Evolutionary conservation across 53 echinoderm and acorn worm genomes (phyloP).

Genomic region (Echinometra lucunter): DNA sequence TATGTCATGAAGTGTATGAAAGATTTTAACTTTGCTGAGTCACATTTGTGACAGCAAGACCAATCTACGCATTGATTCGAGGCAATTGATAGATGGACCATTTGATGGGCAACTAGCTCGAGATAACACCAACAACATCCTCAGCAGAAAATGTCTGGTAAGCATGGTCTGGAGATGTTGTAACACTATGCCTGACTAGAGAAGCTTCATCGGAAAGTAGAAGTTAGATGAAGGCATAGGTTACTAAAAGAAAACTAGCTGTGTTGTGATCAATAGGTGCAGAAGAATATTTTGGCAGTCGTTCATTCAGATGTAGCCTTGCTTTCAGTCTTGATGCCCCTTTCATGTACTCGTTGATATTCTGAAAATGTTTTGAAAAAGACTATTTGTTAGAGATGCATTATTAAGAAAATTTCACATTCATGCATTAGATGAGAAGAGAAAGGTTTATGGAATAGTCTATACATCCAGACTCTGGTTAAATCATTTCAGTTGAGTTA

Average conservation of each 20-base stretch:
- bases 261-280: background rate
- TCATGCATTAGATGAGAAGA: background rate
- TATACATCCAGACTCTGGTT: background rate
- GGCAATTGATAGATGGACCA: background rate
- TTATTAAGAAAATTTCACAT: background rate
- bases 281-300: background rate
- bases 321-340: background rate
- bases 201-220: background rate
- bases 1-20: background rate
- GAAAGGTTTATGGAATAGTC: background rate
- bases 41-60: background rate
- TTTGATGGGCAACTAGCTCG: background rate
- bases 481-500: background rate
- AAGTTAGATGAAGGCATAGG: background rate
- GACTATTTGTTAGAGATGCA: background rate
- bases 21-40: background rate
- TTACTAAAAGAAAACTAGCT: background rate
- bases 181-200: background rate
- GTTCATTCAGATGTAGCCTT: background rate
- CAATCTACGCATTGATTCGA: background rate
- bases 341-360: background rate
- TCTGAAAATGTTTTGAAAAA: background rate
- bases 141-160: background rate
- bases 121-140: background rate
- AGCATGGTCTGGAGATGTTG: background rate